Evolutionary conservation across 2,888 invertebrate species (phyloP), one percentile per base, ranked within the genome.

Genomic region (Pardosa pseudoannulata): DNA sequence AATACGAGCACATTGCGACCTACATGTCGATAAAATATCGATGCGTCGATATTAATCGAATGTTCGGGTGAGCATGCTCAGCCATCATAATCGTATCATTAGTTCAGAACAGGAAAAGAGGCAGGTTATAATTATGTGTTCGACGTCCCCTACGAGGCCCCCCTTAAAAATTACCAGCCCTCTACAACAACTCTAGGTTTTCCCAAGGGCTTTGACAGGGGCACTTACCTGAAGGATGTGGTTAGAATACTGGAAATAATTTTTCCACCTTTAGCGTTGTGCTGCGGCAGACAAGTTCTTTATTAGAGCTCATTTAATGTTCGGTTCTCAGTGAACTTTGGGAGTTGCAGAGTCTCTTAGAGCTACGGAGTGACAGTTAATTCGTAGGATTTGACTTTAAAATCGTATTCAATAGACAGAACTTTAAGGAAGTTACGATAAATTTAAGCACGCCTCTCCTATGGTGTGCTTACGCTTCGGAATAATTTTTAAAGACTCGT

Each of bases 31-130:
- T 19, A 6, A 50, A 32, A 41, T 32, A n/a, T 67, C 28, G 41
- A 27, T 23, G 27, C 46, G 13, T 46, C 16, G 46, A 46, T 46
- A 65, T 36, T 73, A 73, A 72, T 65, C 67, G 80, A 80, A 32
- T 32, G 2, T 46, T 41, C 41, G 62, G 64, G 32, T 65, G 73
- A 80, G 73, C 80, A 74, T 73, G 80, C 80, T 73, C 68, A 65
- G 73, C 67, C 67, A 68, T 23, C n/a, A 56, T 80, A 80, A 80
- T 80, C 67, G 80, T 80, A 68, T 73, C 80, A 80, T 80, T 80
- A 80, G 62, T 56, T 36, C 79, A 27, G 23, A 29, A 19, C 27
- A 64, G 64, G 36, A 80, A 50, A 36, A 27, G n/a, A 65, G 31
- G 31, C 31, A 67, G 32, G 32, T 41, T 73, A 28, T 73, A 80